These are phyloP conservation scores for Otus sunia DNA, from an alignment of 2,113 vertebrate genomes.

Conservation along the genomic window DNA sequence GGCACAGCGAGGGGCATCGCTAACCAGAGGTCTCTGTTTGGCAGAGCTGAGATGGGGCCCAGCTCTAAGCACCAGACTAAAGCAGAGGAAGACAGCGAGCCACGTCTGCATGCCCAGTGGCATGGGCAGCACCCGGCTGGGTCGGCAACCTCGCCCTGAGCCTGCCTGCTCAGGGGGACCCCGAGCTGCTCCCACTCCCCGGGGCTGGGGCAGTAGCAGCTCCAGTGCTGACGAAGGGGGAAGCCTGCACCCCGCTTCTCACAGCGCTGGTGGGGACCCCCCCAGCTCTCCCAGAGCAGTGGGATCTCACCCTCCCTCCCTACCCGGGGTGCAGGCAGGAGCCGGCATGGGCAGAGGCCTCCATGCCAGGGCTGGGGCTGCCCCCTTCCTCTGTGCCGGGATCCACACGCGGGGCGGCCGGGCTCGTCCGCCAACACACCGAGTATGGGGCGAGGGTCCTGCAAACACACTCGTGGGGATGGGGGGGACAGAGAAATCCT, in stretches of 20 bases:
- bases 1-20: constrained; percentile 18
- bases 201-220: not conserved
- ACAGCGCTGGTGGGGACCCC: not conserved
- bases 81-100: constrained; percentile 66
- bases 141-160: not conserved
- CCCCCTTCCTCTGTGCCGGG: not conserved
- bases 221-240: not conserved
- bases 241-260: constrained; percentile 58
- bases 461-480: constrained; percentile 41
- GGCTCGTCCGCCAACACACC: not conserved
- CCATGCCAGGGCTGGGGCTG: not conserved
- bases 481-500: constrained; percentile 3
- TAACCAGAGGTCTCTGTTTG: constrained; percentile 61
- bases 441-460: constrained; percentile 16
- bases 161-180: not conserved
- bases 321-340: not conserved
- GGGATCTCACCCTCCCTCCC: not conserved
- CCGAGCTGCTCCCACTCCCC: not conserved
- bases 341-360: not conserved
- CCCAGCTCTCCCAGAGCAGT: not conserved
- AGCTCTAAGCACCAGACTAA: constrained; percentile 63
- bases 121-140: not conserved
- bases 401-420: fast-evolving
- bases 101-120: not conserved
- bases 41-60: constrained; percentile 48